Base-by-base conservation (phyloP, 2,797 vertebrate species). In the Gadopsis bispinosus region DNA sequence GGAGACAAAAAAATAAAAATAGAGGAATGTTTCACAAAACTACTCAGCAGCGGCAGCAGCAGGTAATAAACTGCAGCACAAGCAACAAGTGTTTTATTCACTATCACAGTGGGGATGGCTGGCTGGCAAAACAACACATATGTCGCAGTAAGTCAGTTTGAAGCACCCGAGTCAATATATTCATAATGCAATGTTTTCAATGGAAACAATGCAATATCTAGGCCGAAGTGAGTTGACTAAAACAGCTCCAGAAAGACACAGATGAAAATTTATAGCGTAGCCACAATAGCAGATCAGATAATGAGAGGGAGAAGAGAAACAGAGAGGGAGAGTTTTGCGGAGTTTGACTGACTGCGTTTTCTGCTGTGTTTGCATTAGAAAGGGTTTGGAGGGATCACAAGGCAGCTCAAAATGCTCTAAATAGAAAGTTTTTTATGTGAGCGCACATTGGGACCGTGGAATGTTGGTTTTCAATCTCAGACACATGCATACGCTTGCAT, bases 401-500 rank as follows among this genome's bases (percentile, higher is more conserved):
- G 90, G 90, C 91, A 92, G 91, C 91, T 92, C 85, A 83, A 91
- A 93, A 92, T 86, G 89, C 93, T 93, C 90, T 87, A 94, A 95
- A 94, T 94, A 94, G 92, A 93, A 89, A 87, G 83, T 89, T 90
- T 91, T 92, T 94, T 93, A 93, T 92, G 89, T 86, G 92, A 91
- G 88, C 61, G 92, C 91, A 92, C 91, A 89, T 93, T 84, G 92
- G 92, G 91, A 94, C 91, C 88, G 50, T 90, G 94, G 94, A 94
- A 95, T 95, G 94, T 95, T 93, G 94, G 93, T 94, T 95, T 93
- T 94, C 92, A 93, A 94, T 94, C 93, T 94, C 91, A 89, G 93
- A 93, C 93, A 91, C 92, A 94, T 93, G 92, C 92, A 90, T 86
- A 84, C 80, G 90, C 93, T 93, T 65, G 90, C 93, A 91, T 90